Conservation (phyloP, 2,113 vertebrate genomes). For the Labeo catla region DNA sequence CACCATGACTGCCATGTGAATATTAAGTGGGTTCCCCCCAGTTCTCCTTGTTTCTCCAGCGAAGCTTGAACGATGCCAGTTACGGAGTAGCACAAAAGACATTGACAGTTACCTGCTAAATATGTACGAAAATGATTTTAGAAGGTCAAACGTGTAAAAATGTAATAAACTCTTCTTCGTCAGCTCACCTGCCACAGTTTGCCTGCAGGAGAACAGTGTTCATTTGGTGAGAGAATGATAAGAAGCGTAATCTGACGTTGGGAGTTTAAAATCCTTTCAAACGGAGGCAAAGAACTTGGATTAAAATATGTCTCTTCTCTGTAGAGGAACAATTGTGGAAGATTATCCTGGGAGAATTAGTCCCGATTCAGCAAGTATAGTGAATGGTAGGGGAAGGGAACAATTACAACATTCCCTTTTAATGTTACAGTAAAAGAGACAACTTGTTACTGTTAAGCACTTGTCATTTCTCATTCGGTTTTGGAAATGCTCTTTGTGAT, state of each 20-base stretch:
- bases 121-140: conserved; percentile 56
- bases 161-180: conserved; percentile 46
- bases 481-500: background rate
- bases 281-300: conserved; percentile 50
- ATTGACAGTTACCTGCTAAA: conserved; percentile 49
- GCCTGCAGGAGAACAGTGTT: background rate
- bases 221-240: conserved; percentile 5
- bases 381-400: conserved; percentile 44
- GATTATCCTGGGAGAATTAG: conserved; percentile 57
- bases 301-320: conserved; percentile 41
- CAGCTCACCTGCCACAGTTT: background rate
- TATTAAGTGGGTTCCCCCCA: conserved; percentile 76
- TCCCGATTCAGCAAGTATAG: conserved; percentile 52
- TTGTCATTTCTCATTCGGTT: conserved; percentile 47
- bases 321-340: conserved; percentile 60
- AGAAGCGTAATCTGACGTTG: conserved; percentile 47
- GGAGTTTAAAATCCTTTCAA: conserved; percentile 58
- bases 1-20: conserved; percentile 77
- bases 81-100: conserved; percentile 35
- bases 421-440: conserved; percentile 45
- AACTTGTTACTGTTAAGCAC: conserved; percentile 1
- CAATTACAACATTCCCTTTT: conserved; percentile 57
- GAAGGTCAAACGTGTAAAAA: conserved; percentile 59
- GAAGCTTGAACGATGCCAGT: conserved; percentile 67
- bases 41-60: conserved; percentile 66